Evolutionary conservation across 2,113 vertebrate genomes (phyloP).

Genomic region (Grantiella picta): DNA sequence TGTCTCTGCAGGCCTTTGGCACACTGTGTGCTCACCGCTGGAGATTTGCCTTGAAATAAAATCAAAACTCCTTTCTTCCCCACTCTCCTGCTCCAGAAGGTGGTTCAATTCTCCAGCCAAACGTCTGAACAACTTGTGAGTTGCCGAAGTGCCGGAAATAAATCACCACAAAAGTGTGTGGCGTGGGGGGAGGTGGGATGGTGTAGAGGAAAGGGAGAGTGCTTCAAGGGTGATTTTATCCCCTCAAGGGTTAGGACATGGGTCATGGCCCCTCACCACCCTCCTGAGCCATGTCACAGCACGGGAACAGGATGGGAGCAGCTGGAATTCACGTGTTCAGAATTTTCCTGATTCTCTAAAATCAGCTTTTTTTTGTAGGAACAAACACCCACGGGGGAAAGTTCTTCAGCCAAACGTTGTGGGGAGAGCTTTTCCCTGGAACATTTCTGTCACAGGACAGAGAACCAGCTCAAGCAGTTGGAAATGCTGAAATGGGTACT

Average conservation of each 20-base stretch:
- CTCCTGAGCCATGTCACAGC: not conserved
- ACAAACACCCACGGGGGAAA: not conserved
- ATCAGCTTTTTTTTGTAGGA: not conserved
- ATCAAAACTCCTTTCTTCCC: not conserved
- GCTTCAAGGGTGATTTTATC: not conserved
- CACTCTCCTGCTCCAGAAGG: not conserved
- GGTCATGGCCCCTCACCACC: accelerated
- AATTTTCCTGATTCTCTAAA: not conserved
- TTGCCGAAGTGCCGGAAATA: not conserved
- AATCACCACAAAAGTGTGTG: accelerated
- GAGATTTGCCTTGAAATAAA: not conserved
- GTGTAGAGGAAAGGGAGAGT: not conserved
- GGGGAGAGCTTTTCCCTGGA: not conserved
- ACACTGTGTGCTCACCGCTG: accelerated
- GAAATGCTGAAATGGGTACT: not conserved
- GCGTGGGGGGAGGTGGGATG: not conserved
- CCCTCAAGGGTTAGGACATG: accelerated
- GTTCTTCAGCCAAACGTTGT: not conserved
- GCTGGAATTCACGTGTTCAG: accelerated
- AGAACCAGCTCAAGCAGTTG: not conserved
- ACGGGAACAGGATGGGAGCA: not conserved
- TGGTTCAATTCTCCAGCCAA: not conserved
- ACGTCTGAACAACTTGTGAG: accelerated
- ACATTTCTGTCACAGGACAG: not conserved
- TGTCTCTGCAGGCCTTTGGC: not conserved